phyloP scores from a whole-genome alignment of 2,113 vertebrate genomes.

The Cygnus atratus region DNA sequence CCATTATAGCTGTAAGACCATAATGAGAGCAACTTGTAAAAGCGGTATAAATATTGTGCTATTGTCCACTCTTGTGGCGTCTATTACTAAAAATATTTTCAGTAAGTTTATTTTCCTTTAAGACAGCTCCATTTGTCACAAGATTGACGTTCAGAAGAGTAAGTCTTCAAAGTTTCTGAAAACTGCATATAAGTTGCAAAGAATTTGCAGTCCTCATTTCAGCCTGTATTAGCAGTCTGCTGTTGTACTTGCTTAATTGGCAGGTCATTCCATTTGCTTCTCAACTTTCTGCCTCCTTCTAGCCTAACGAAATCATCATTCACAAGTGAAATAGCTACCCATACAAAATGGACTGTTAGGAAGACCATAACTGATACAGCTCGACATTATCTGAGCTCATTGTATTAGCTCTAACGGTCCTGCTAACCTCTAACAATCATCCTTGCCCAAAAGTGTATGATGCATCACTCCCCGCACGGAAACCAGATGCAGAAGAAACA shows the following conservation, averaged over 20 bases:
- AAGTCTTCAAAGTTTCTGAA: slow-evolving; percentile 43
- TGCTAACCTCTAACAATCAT: neutral
- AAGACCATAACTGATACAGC: neutral
- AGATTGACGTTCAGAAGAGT: slow-evolving; percentile 14
- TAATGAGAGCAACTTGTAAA: slow-evolving; percentile 45
- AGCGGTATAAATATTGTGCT: slow-evolving; percentile 22
- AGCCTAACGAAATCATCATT: neutral
- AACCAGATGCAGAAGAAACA: neutral
- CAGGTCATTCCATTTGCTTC: neutral
- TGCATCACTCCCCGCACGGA: neutral
- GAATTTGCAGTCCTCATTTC: neutral
- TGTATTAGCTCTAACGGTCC: neutral
- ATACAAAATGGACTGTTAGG: neutral
- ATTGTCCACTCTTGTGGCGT: slow-evolving; percentile 28
- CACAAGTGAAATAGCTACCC: slow-evolving; percentile 12
- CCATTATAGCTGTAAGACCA: slow-evolving; percentile 5
- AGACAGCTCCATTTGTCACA: neutral
- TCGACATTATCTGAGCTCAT: neutral
- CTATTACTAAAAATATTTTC: slow-evolving; percentile 14
- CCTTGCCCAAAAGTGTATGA: neutral
- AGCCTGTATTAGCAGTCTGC: neutral
- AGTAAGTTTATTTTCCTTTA: neutral
- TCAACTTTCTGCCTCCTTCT: neutral
- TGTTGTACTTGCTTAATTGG: slow-evolving; percentile 1
- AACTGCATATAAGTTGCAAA: slow-evolving; percentile 32